Percentiles rank a stretch among this genome's conserved stretches.
These are phyloP conservation scores for Diadumene lineata DNA, from an alignment of 92 coral and sea anemone species.

Conservation along the genomic window DNA sequence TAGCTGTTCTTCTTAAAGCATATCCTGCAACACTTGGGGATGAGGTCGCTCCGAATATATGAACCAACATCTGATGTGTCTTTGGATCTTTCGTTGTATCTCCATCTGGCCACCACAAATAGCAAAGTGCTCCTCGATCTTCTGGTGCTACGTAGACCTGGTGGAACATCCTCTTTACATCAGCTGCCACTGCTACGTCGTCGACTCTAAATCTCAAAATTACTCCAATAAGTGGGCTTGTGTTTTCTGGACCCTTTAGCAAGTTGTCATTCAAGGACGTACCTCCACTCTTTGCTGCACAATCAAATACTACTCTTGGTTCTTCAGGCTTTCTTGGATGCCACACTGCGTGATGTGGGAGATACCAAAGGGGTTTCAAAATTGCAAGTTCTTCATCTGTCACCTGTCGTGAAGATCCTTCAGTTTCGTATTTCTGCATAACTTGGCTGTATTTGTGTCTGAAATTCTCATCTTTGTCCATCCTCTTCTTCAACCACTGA, in stretches of 20 bases:
- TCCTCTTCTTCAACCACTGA: conserved; percentile 47
- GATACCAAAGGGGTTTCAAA: conserved; percentile 66
- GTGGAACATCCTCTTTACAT: conserved; percentile 63
- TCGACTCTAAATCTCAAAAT: conserved; percentile 55
- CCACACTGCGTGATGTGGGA: conserved; percentile 72
- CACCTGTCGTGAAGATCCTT: conserved; percentile 61
- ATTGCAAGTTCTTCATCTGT: conserved; percentile 41
- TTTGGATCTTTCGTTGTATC: conserved; percentile 42
- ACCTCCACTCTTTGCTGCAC: conserved; percentile 55
- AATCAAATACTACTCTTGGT: conserved; percentile 72
- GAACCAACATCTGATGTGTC: conserved; percentile 58
- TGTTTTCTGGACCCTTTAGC: conserved; percentile 61
- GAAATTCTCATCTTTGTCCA: conserved; percentile 54
- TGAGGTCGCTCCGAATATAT: conserved; percentile 59
- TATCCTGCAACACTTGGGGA: conserved; percentile 59
- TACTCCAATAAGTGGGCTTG: conserved; percentile 62
- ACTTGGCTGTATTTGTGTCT: conserved; percentile 49
- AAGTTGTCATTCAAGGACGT: conserved; percentile 62
- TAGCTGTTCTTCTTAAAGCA: conserved; percentile 51
- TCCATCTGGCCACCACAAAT: conserved; percentile 71
- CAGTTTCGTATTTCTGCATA: conserved; percentile 55
- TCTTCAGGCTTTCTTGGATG: conserved; percentile 75
- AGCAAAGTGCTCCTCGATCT: conserved; percentile 65
- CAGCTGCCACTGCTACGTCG: conserved; percentile 59
- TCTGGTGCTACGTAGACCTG: conserved; percentile 67